A percentile compares a stretch with the other conserved stretches of the same genome.
Evolutionary conservation across 2,797 vertebrate genomes (phyloP).

Genomic region (Sphenodon punctatus): DNA sequence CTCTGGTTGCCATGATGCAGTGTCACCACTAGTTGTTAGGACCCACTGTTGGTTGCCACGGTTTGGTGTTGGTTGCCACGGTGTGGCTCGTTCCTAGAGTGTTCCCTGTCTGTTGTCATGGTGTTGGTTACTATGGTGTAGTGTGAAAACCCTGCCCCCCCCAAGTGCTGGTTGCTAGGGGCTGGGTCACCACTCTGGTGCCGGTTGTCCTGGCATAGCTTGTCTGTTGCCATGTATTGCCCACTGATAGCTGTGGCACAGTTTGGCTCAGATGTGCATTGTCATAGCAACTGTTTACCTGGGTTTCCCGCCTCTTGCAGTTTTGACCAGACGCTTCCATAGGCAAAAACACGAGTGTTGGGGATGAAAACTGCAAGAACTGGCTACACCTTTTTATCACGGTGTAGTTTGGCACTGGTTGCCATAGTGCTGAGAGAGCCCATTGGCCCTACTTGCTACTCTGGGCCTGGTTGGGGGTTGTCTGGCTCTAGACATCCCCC

Average conservation of each 20-base stretch:
- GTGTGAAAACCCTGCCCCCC: no score
- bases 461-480: no score
- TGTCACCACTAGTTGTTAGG: no score
- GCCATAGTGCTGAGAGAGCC: no score
- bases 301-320: no score
- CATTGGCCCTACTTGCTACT: no score
- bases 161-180: background rate
- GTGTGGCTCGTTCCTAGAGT: background rate
- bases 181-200: background rate
- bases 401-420: no score
- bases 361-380: no score
- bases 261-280: background rate
- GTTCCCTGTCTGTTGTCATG: background rate
- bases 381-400: no score
- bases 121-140: background rate
- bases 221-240: background rate
- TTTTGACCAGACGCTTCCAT: no score
- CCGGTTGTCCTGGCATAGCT: background rate
- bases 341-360: background rate
- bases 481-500: no score
- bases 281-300: background rate
- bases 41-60: background rate
- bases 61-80: background rate
- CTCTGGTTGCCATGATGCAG: background rate
- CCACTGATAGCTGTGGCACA: background rate